A percentile compares a stretch with the other conserved stretches of the same genome.
Conservation (phyloP, 64 coral and sea anemone genomes). For the Anthopleura sola region DNA sequence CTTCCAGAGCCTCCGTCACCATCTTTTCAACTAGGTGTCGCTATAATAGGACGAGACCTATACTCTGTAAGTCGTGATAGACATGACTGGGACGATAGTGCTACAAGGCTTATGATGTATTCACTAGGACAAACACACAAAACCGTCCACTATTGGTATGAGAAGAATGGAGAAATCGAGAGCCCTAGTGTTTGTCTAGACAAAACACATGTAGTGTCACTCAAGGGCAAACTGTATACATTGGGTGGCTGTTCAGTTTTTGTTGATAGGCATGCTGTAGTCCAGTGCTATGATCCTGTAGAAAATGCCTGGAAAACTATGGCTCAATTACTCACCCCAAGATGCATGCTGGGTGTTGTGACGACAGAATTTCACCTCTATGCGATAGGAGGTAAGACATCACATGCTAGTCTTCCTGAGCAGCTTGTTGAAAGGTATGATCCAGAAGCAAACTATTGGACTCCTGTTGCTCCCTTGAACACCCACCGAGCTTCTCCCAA, state of each 20-base stretch:
- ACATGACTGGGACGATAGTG: constrained; percentile 13
- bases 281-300: constrained; percentile 56
- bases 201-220: constrained; percentile 6
- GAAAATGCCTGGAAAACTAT: constrained; percentile 28
- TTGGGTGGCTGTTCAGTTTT: constrained; percentile 34
- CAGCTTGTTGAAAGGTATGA: constrained; percentile 56
- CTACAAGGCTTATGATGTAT: not conserved
- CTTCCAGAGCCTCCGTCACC: constrained; percentile 3
- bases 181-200: constrained; percentile 9
- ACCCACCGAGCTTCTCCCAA: constrained; percentile 1
- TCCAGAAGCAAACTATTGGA: constrained; percentile 46
- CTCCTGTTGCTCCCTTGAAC: constrained; percentile 29
- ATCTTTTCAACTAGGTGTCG: not conserved
- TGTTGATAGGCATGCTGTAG: not conserved
- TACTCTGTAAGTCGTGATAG: constrained; percentile 40
- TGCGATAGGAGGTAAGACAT: constrained; percentile 38
- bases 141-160: not conserved
- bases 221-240: constrained; percentile 50
- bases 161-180: not conserved
- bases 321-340: constrained; percentile 6
- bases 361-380: constrained; percentile 33
- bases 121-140: constrained; percentile 27
- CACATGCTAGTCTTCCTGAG: not conserved
- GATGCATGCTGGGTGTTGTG: constrained; percentile 37
- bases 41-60: constrained; percentile 31